Evolutionary conservation across 2,113 vertebrate genomes (phyloP), one percentile per base, ranked within the genome.

Genomic region (Sinocyclocheilus grahami): DNA sequence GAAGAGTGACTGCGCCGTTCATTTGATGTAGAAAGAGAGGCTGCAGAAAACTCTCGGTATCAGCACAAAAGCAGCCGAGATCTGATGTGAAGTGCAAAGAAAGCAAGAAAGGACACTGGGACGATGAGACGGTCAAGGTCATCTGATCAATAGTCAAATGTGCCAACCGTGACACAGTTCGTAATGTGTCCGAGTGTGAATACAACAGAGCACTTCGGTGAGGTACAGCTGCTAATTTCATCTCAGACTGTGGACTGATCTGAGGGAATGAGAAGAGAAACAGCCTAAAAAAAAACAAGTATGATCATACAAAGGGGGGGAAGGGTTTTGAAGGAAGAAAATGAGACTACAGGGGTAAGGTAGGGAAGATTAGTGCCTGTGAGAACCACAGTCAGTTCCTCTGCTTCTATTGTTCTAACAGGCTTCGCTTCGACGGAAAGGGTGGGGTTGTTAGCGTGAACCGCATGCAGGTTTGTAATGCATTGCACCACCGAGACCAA

Each of bases 401-500:
- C 48, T 27, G 11, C 42, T 24, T 78, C 82, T 48, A 39, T 80
- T 72, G 51, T 78, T 81, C 77, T 27, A 79, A 53, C 30, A 55
- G 6, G 9, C 69, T 79, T 33, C 22, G 53, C 58, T 77, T 78
- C 27, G 27, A 65, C 24, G 48, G 18, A 27, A 60, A 60, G 62
- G 48, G 86, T 74, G 82, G 65, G 48, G 48, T 83, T 71, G 60
- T 27, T 58, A 39, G 14, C 46, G 48, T 65, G 39, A 37, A 55
- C 8, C 5, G 33, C 55, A 62, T 78, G 60, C 46, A 69, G 75
- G 84, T 78, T 69, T 46, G 53, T 60, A 80, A 63, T 82, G 84
- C 72, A 53, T 46, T 78, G 72, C 85, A 84, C 80, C 80, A 63
- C 69, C 5, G 55, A 81, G 78, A 74, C 20, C 24, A 60, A 81